phyloP scores from a whole-genome alignment of 2,113 vertebrate species.

The Calyptomena viridis region DNA sequence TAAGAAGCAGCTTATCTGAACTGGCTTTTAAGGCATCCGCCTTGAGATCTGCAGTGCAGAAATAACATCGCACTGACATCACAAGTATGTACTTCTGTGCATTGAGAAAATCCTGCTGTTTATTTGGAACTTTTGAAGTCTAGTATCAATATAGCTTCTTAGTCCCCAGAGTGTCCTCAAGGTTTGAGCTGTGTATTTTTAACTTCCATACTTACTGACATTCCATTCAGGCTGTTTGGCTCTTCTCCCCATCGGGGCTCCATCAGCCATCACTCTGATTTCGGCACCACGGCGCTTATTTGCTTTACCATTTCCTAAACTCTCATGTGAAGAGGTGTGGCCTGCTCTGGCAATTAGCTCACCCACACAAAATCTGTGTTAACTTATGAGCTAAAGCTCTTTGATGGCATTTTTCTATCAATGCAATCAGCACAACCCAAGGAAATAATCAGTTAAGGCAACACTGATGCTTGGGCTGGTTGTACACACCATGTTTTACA shows the following conservation, averaged over 20 bases:
- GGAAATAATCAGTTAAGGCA: not conserved
- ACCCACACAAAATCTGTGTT: not conserved
- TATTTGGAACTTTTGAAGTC: conserved; percentile 61
- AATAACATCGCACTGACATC: conserved; percentile 45
- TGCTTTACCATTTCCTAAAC: conserved; percentile 17
- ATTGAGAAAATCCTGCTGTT: conserved; percentile 49
- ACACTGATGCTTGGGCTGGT: not conserved
- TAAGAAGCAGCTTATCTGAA: not conserved
- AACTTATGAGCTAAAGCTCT: not conserved
- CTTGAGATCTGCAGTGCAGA: not conserved
- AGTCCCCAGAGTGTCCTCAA: conserved; percentile 47
- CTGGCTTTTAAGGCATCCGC: not conserved
- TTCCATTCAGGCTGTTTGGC: conserved; percentile 29
- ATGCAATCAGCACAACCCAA: not conserved
- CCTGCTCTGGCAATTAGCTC: not conserved
- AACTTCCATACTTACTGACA: conserved; percentile 41
- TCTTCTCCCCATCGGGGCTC: not conserved
- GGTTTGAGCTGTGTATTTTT: conserved; percentile 56
- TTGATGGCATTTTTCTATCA: not conserved
- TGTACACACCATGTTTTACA: not conserved
- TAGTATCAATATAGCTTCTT: conserved; percentile 59
- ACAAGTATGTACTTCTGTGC: conserved; percentile 29
- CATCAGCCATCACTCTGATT: not conserved
- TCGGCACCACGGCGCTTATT: not conserved
- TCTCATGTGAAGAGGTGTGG: not conserved